Evolutionary conservation across 2,797 vertebrate genomes (phyloP), one percentile per base, ranked within the genome.

Genomic region (Argya squamiceps): DNA sequence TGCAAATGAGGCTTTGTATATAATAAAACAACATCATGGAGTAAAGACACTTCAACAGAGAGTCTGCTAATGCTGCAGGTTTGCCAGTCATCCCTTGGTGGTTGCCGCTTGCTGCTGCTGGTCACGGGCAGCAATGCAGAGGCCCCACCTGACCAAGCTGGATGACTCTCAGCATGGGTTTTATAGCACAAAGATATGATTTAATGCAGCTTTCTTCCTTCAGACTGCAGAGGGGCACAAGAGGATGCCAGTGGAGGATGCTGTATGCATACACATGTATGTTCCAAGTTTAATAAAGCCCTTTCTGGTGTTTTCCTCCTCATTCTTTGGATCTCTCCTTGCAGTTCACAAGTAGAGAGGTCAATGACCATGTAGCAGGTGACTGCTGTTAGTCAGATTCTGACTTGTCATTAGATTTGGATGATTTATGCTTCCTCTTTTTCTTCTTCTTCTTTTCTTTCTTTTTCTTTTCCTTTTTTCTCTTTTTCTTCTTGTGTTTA

Each of bases 401-500:
- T 0, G 98, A 98, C 88, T 96, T 97, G 88, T 98, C 98, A 13
- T 98, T 98, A 18, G 97, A 98, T 97, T 98, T 99, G 90, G 98
- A 98, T 37, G 98, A 98, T 93, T 99, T 99, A 89, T 84, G 98
- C 97, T 99, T 99, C 76, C 95, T 97, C 97, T 98, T 98, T 77
- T 98, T 99, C 44, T 97, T 98, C 96, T 98, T 99, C 88, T 98
- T 98, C 96, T 98, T 98, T 70, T 98, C 97, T 69, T 99, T 98
- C 67, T 99, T 95, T 86, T 98, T 98, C 96, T 98, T 99, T 79
- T 98, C 98, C 62, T 98, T 98, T 71, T 98, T 98, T 67, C 96
- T 98, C 93, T 98, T 99, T 91, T 98, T 99, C 88, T 98, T 99
- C 97, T 98, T 99, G 89, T 98, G 98, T 80, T 98, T 98, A 85